phyloP scores from a whole-genome alignment of 2,797 vertebrate species.

The Acropternis orthonyx region DNA sequence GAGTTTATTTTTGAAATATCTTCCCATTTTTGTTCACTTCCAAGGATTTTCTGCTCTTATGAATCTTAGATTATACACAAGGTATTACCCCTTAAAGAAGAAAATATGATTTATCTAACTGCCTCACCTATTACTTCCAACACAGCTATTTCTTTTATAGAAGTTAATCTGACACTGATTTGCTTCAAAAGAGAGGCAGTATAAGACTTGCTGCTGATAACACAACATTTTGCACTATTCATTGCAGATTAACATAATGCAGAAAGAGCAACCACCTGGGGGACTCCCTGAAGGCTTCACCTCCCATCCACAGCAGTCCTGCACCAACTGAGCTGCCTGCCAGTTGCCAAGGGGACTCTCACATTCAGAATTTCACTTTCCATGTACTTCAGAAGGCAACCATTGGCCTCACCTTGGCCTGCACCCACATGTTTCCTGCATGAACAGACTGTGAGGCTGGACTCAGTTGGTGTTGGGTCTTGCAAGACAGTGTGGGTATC shows the following conservation, averaged over 20 bases:
- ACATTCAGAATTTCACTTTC: not conserved
- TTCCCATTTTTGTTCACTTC: not conserved
- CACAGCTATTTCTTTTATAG: not conserved
- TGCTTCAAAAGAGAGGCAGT: not conserved
- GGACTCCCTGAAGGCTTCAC: not conserved
- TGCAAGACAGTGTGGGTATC: accelerated
- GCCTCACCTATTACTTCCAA: not conserved
- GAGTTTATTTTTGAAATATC: not conserved
- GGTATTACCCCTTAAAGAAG: not conserved
- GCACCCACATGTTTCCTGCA: accelerated
- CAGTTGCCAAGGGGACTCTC: accelerated
- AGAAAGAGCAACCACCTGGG: not conserved
- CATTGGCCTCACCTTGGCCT: accelerated
- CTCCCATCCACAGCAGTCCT: accelerated
- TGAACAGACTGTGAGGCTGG: not conserved
- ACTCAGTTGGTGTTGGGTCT: accelerated
- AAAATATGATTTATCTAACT: not conserved
- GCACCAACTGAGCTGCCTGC: accelerated
- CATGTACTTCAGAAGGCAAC: accelerated
- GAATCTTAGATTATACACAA: not conserved
- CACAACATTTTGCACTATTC: not conserved
- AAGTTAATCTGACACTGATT: slow-evolving; percentile 7
- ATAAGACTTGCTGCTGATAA: not conserved
- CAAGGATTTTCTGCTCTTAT: not conserved
- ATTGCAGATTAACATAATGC: not conserved